Percentiles rank a stretch among this genome's conserved stretches.
Evolutionary conservation across 2,113 vertebrate genomes (phyloP).

Genomic region (Esox niger): DNA sequence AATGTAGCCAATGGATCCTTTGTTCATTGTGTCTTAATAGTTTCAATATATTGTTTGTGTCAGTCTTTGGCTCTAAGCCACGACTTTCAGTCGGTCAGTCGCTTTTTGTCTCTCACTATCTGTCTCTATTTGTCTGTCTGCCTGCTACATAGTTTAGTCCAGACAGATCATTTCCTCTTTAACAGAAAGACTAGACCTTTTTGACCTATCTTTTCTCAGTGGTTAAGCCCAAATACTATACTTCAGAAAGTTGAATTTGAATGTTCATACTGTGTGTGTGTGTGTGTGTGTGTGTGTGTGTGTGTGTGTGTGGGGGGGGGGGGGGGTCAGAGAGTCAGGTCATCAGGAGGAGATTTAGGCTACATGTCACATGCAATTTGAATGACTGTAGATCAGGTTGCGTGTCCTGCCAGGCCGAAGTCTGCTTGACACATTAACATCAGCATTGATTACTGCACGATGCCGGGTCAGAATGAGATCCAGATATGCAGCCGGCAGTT

Average conservation of each 20-base stretch:
- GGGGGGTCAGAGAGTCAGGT: neutral
- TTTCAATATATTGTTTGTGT: conserved; percentile 1
- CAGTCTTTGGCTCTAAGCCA: conserved; percentile 5
- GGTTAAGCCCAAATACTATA: neutral
- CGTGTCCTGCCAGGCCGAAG: neutral
- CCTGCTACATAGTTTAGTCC: conserved; percentile 11
- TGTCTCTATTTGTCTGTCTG: no score
- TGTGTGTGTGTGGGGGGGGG: neutral
- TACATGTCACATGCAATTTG: neutral
- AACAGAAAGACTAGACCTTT: neutral
- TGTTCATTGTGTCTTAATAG: conserved; percentile 20
- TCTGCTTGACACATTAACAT: neutral
- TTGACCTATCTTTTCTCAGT: neutral
- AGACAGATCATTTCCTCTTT: neutral
- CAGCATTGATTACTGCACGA: neutral
- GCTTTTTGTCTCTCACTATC: no score
- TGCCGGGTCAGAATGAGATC: neutral
- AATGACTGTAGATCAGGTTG: neutral
- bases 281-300: neutral
- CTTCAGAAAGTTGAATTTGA: no score
- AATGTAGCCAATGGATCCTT: conserved; percentile 14
- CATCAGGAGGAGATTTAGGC: neutral
- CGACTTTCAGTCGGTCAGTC: no score
- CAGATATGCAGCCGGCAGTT: neutral
- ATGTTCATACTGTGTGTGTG: no score